Conservation (phyloP, 2,888 invertebrate species). For the Syrphus vitripennis region DNA sequence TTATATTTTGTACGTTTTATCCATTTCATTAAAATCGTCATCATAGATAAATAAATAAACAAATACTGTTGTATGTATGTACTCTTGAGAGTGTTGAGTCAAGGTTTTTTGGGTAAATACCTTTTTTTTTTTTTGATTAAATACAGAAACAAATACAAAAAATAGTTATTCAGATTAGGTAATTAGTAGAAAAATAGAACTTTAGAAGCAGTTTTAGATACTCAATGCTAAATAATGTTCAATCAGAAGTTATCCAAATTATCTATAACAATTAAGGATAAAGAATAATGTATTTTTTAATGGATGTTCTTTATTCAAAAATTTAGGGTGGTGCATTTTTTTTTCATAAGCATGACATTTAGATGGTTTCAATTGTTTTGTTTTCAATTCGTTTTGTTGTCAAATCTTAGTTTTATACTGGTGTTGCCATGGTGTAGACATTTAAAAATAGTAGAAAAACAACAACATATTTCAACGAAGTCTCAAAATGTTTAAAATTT, state of each 20-base stretch:
- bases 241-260: background rate
- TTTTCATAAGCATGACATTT: no score
- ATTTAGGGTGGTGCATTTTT: no score
- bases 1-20: background rate
- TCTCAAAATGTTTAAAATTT: no score
- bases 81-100: constrained; percentile 39
- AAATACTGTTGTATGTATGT: background rate
- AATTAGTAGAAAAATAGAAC: background rate
- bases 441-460: no score
- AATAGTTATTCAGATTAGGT: background rate
- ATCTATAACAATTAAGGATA: no score
- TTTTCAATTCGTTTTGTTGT: no score
- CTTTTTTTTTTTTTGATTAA: constrained; percentile 4
- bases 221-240: background rate
- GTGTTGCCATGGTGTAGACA: no score
- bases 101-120: constrained; percentile 52
- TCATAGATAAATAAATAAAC: constrained; percentile 10
- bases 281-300: no score
- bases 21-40: constrained; percentile 1
- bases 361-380: no score
- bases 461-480: no score
- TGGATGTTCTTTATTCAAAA: background rate
- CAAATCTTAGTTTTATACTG: no score
- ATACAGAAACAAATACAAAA: background rate
- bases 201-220: no score